A percentile compares a stretch with the other conserved stretches of the same genome.
Conservation (phyloP, 2,797 vertebrate genomes). For the Pantherophis alleghaniensis region DNA sequence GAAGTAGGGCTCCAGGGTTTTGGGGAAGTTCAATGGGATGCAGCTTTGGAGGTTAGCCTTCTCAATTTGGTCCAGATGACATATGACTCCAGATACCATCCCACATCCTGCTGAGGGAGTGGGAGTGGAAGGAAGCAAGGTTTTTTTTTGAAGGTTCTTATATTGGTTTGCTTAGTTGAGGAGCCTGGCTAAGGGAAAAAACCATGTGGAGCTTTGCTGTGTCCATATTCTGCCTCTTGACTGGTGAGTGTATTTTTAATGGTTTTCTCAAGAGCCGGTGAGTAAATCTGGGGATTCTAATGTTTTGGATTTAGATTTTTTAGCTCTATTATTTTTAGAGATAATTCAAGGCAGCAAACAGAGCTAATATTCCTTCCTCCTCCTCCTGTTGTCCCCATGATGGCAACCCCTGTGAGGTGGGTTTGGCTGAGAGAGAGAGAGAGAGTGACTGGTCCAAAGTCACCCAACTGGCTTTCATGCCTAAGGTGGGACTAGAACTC, state of each 20-base stretch:
- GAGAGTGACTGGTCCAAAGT: background rate
- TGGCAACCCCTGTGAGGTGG: background rate
- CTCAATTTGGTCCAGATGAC: background rate
- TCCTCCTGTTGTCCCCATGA: background rate
- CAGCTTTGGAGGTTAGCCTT: background rate
- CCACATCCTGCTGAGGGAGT: background rate
- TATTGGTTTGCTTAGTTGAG: background rate
- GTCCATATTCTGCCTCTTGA: background rate
- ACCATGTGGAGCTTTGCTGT: background rate
- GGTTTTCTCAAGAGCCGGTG: background rate
- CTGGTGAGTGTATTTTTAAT: conserved; percentile 5
- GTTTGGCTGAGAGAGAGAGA: background rate
- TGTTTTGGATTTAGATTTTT: background rate
- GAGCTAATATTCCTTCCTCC: background rate
- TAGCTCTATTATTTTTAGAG: background rate
- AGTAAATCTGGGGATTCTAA: background rate
- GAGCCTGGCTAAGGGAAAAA: background rate
- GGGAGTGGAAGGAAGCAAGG: background rate
- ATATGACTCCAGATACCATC: background rate
- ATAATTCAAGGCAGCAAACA: background rate
- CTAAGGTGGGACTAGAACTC: too few species aligned
- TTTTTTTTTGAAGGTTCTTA: background rate
- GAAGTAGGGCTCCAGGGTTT: background rate
- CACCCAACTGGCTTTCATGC: too few species aligned
- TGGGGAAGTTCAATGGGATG: background rate